phyloP scores from a whole-genome alignment of 1,140 invertebrate species.

The Drosophila tropicalis region DNA sequence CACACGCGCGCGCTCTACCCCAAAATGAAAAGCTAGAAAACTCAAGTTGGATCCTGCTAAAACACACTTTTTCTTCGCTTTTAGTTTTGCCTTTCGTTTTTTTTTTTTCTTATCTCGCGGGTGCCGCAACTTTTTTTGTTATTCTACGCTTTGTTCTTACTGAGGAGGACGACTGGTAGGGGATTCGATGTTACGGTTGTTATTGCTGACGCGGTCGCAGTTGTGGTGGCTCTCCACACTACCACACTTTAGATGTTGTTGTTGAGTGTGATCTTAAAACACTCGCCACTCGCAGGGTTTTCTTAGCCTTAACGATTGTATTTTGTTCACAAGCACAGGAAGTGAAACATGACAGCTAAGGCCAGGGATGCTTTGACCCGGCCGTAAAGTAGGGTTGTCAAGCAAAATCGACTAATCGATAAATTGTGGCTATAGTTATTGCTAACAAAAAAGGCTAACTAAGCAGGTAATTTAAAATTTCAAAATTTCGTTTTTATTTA shows the following conservation, averaged over 20 bases:
- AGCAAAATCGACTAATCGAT: background rate
- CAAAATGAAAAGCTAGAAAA: slow-evolving; percentile 60
- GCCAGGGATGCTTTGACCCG: slow-evolving; percentile 40
- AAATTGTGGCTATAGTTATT: background rate
- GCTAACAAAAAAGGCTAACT: background rate
- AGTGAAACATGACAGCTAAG: slow-evolving; percentile 76
- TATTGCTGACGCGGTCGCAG: slow-evolving; percentile 59
- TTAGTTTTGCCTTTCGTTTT: slow-evolving; percentile 2
- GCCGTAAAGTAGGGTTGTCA: slow-evolving; percentile 27
- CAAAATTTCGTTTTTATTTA: background rate
- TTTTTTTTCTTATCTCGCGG: slow-evolving; percentile 20
- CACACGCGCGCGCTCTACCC: slow-evolving; percentile 50
- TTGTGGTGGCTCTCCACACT: slow-evolving; percentile 81
- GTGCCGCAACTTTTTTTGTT: slow-evolving; percentile 62
- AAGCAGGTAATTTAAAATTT: background rate
- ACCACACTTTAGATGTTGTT: slow-evolving; percentile 77
- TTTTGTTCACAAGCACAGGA: slow-evolving; percentile 78
- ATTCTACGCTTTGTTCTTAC: slow-evolving; percentile 45
- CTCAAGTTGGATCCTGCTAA: slow-evolving; percentile 40
- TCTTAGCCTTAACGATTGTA: slow-evolving; percentile 73
- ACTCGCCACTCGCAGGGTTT: slow-evolving; percentile 82
- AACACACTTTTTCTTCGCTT: slow-evolving; percentile 7
- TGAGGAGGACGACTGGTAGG: slow-evolving; percentile 32
- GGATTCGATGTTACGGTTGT: slow-evolving; percentile 49
- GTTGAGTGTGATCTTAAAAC: slow-evolving; percentile 83